These are phyloP conservation scores for Vulpes ferrilata DNA, from an alignment of 2,113 vertebrate species.

Conservation along the genomic window DNA sequence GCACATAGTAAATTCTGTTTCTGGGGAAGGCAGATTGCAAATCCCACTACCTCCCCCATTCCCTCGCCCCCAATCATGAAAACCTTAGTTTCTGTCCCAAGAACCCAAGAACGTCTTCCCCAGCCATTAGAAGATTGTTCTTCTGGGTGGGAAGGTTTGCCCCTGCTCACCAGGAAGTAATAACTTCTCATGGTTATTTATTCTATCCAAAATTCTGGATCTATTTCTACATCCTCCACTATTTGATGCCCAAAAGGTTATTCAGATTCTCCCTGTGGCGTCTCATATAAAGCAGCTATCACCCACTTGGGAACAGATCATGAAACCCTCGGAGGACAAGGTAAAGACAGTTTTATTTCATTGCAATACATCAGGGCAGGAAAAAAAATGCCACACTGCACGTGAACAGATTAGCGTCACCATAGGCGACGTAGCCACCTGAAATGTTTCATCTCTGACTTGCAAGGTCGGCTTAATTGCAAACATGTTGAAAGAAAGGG, in stretches of 20 bases:
- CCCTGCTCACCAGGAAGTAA: neutral
- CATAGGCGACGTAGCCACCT: neutral
- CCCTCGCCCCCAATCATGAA: neutral
- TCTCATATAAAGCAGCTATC: neutral
- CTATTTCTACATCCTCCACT: neutral
- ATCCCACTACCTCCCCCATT: neutral
- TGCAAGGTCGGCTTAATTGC: neutral
- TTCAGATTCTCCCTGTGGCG: neutral
- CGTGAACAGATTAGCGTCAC: neutral
- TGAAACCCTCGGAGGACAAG: neutral
- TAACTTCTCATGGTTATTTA: constrained; percentile 8
- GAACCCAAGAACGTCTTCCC: neutral
- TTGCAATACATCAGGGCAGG: neutral
- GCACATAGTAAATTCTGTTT: neutral
- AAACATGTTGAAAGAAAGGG: neutral
- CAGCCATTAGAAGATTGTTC: neutral
- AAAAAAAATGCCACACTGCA: neutral
- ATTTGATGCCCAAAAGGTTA: neutral
- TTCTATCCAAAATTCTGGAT: constrained; percentile 6
- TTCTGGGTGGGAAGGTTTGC: neutral
- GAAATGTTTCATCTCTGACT: neutral
- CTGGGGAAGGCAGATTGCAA: neutral
- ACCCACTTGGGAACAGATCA: neutral
- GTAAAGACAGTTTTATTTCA: constrained; percentile 36
- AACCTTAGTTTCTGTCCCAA: neutral